Evolutionary conservation across 2,888 invertebrate species (phyloP), one percentile per base, ranked within the genome.

Genomic region (Pterostichus niger): DNA sequence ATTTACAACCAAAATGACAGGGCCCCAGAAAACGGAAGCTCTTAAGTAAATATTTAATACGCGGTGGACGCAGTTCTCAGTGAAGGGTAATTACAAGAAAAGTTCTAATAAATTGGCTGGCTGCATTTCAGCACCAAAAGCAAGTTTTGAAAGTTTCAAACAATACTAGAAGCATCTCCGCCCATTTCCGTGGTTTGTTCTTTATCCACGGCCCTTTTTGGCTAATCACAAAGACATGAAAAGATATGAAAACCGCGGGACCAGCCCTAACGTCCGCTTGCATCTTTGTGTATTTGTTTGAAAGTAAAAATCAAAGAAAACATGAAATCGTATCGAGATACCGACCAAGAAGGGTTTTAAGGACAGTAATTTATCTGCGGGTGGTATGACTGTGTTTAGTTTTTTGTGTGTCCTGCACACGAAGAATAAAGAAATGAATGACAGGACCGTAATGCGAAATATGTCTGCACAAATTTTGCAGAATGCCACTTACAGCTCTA

Each of bases 201-300:
- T 33, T 52, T 49, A 75, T 75, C n/a, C 44, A 11, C 15, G 33
- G 54, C 56, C 54, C 52, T 77, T 77, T 76, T 54, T 56, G 54
- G 54, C 77, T 56, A 56, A 77, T 77, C 56, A 77, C 56, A 77
- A 77, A 77, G 56, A 40, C 56, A 75, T 75, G 77, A 77, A 77
- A 77, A 77, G 77, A 77, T 77, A 40, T 77, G 56, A 35, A 77
- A 77, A 77, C 56, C 56, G 17, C 77, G 35, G 49, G 31, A 15
- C 75, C 73, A 33, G 13, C 77, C 77, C 56, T 17, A 71, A 77
- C 56, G 77, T 77, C 77, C 77, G 77, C 54, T 75, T 35, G 17
- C 40, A 56, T 77, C 56, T 77, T 77, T 77, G 56, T 77, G n/a
- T 13, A n/a, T 54, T 56, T 77, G 77, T 77, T 56, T 77, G 77